A percentile compares a stretch with the other conserved stretches of the same genome.
Conservation (phyloP, 2,888 invertebrate genomes). For the Melanargia galathea region DNA sequence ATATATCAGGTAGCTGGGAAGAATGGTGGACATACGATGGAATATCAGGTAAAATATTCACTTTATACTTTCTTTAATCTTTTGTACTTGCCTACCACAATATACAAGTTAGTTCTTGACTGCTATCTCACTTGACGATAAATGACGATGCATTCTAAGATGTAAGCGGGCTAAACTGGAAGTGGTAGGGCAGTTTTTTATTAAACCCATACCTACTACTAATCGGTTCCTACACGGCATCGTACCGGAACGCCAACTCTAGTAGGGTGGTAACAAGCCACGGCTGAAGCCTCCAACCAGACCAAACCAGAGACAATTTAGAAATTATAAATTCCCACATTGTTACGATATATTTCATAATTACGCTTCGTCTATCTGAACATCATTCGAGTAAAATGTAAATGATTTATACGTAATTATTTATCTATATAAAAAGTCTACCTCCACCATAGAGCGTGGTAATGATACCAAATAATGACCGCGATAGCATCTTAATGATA, state of each 20-base stretch:
- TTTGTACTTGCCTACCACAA: background rate
- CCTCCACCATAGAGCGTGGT: conserved; percentile 53
- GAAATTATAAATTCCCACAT: too few relatives aligned
- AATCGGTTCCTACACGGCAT: too few relatives aligned
- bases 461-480: conserved; percentile 55
- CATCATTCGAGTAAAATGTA: background rate
- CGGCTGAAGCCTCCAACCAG: too few relatives aligned
- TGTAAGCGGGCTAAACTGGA: too few relatives aligned
- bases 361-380: background rate
- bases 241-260: too few relatives aligned
- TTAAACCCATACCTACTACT: too few relatives aligned
- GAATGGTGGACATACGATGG: conserved; percentile 95
- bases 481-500: conserved; percentile 74
- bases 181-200: too few relatives aligned
- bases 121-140: too few relatives aligned
- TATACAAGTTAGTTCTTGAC: too few relatives aligned
- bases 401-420: conserved; percentile 13
- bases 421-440: conserved; percentile 29
- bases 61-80: background rate
- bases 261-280: too few relatives aligned
- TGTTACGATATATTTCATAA: background rate
- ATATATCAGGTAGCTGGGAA: conserved; percentile 90
- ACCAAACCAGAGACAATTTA: too few relatives aligned
- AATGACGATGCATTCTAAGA: too few relatives aligned
- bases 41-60: conserved; percentile 86